A percentile compares a stretch with the other conserved stretches of the same genome.
Conservation (phyloP, 2,888 invertebrate species). For the Thalpophila matura region DNA sequence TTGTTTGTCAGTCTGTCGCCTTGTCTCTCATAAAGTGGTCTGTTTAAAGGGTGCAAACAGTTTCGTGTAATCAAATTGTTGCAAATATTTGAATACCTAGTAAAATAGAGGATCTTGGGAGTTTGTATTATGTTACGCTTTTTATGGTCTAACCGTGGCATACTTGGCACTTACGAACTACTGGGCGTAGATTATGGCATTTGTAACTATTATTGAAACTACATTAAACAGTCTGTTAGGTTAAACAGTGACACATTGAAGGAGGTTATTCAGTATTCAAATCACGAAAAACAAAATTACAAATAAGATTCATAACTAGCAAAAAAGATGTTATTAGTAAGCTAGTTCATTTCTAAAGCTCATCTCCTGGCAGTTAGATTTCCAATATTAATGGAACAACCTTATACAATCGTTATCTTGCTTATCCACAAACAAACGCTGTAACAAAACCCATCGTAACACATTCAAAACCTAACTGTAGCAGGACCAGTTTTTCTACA, state of each 20-base stretch:
- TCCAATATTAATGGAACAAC: background rate
- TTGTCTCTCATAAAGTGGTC: conserved; percentile 47
- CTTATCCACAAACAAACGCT: background rate
- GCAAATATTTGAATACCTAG: conserved; percentile 35
- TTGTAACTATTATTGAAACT: conserved; percentile 1
- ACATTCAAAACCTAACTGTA: conserved; percentile 9
- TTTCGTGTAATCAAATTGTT: conserved; percentile 48
- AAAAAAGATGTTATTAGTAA: no score
- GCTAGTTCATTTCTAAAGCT: no score
- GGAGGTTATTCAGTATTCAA: no score
- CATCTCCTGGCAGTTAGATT: no score
- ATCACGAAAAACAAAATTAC: no score
- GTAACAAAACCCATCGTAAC: conserved; percentile 4
- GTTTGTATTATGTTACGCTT: conserved; percentile 47
- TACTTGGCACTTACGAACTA: conserved; percentile 25
- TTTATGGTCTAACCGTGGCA: conserved; percentile 42
- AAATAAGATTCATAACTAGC: no score
- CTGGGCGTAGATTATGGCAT: conserved; percentile 37
- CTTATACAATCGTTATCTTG: background rate
- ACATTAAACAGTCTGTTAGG: background rate
- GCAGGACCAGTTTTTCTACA: conserved; percentile 35
- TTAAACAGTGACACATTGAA: no score
- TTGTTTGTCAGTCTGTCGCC: conserved; percentile 52
- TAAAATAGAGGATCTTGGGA: conserved; percentile 41
- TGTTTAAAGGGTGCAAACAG: conserved; percentile 47